Evolutionary conservation across 2,888 invertebrate species (phyloP), one percentile per base, ranked within the genome.

Genomic region (Cryptus viduatorius): DNA sequence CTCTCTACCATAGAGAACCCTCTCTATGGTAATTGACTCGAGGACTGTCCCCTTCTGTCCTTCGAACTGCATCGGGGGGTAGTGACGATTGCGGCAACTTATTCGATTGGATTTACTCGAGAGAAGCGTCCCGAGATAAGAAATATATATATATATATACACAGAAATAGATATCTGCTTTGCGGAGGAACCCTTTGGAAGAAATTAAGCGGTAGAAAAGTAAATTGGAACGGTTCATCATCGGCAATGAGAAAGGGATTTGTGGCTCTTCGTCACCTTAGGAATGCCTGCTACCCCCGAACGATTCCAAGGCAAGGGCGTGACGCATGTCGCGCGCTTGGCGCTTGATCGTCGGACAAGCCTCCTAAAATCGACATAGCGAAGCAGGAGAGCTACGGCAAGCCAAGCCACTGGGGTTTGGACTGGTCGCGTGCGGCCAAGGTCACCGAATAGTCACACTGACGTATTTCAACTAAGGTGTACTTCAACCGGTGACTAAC

Each of bases 391-490:
- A 37, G 37, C 37, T 7, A 37, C 5, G n/a, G 44, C 19, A 65
- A 56, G 5, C 19, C 46, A 71, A 37, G 42, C 46, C 19, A 67
- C n/a, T 71, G 48, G 44, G 76, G 76, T 80, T 42, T 68, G 37
- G 77, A 81, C 68, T 31, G 89, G 86, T 92, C 92, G 92, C 92
- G 93, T 92, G 93, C 90, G 91, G 91, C 92, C 93, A 93, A 93
- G 93, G 93, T 92, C 92, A 88, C 24, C 65, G 78, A 84, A 84
- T 75, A 89, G 83, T 84, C 86, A 87, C 86, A 72, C 88, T 69
- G 86, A 88, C 82, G 86, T 89, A 87, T 87, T 90, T 85, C 83
- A 64, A 68, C 67, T 71, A 31, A 53, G 72, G 81, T 71, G 79
- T 77, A 72, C 78, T 85, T 86, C 85, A 37, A 88, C 85, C 77